Evolutionary conservation across 1,140 invertebrate species (phyloP).

Genomic region (Cherax quadricarinatus): DNA sequence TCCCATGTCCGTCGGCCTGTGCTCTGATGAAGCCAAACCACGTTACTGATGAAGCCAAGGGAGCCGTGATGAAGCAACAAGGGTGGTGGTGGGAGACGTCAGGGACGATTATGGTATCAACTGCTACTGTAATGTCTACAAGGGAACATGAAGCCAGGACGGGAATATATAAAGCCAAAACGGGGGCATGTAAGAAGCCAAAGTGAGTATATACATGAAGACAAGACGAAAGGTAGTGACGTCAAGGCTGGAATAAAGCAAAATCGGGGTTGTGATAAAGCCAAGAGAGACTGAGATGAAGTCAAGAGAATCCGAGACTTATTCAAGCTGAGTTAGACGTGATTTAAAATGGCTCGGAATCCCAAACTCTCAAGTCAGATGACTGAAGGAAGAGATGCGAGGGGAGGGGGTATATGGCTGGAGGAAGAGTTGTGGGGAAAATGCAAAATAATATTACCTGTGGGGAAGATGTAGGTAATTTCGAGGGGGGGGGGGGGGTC

Average conservation of each 20-base stretch:
- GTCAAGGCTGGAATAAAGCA: background rate
- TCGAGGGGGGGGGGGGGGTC: too few species aligned
- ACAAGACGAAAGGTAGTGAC: background rate
- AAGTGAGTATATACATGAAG: too few species aligned
- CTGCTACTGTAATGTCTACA: background rate
- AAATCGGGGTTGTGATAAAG: background rate
- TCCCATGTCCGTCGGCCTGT: background rate
- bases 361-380: too few species aligned
- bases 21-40: background rate
- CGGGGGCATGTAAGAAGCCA: background rate
- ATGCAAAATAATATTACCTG: too few species aligned
- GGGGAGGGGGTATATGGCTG: too few species aligned
- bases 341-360: too few species aligned
- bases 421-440: too few species aligned
- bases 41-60: background rate
- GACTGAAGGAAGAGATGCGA: too few species aligned
- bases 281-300: too few species aligned
- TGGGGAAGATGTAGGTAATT: too few species aligned
- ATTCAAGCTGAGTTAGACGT: too few species aligned
- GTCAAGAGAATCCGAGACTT: too few species aligned
- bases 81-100: background rate
- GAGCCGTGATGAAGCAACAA: background rate
- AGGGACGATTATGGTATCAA: background rate
- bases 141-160: background rate
- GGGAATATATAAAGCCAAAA: background rate